These are phyloP conservation scores for Phalacrocorax brasilianus DNA, from an alignment of 2,113 vertebrate species.

Conservation along the genomic window DNA sequence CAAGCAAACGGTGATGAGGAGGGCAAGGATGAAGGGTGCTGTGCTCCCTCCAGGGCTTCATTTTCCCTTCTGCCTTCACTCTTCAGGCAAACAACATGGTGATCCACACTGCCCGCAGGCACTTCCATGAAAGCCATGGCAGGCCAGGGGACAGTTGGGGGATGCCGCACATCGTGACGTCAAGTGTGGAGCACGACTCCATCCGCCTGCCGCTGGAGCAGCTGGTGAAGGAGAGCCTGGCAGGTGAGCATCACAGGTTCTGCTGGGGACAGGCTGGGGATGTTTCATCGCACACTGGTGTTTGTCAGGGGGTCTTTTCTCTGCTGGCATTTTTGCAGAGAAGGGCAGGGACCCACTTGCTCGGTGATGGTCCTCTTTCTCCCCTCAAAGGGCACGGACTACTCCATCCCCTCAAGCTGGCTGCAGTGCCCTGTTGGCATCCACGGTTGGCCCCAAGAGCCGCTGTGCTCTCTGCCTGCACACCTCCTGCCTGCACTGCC, in stretches of 20 bases:
- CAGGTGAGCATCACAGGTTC: slow-evolving; percentile 68
- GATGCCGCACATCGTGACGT: slow-evolving; percentile 85
- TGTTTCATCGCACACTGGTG: fast-evolving
- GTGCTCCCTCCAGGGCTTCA: fast-evolving
- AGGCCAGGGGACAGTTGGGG: neutral
- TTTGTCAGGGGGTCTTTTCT: neutral
- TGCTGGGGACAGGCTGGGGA: too few relatives aligned
- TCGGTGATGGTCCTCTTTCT: neutral
- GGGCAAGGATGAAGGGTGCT: fast-evolving
- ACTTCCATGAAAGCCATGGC: slow-evolving; percentile 68
- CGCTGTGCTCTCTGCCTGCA: neutral
- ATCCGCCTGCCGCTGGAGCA: slow-evolving; percentile 81
- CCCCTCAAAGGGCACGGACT: neutral
- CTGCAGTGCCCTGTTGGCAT: neutral
- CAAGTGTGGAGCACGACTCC: slow-evolving; percentile 90
- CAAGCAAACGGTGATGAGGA: fast-evolving
- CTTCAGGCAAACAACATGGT: slow-evolving; percentile 91
- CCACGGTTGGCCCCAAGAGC: neutral
- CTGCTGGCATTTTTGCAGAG: fast-evolving
- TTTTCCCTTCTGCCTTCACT: neutral
- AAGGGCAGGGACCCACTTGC: neutral
- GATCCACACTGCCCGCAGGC: slow-evolving; percentile 80
- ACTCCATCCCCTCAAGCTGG: neutral
- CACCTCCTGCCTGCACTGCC: neutral
- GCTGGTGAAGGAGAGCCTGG: slow-evolving; percentile 71